phyloP scores from a whole-genome alignment of 1,140 invertebrate genomes.

The Thereuonema tuberculata region DNA sequence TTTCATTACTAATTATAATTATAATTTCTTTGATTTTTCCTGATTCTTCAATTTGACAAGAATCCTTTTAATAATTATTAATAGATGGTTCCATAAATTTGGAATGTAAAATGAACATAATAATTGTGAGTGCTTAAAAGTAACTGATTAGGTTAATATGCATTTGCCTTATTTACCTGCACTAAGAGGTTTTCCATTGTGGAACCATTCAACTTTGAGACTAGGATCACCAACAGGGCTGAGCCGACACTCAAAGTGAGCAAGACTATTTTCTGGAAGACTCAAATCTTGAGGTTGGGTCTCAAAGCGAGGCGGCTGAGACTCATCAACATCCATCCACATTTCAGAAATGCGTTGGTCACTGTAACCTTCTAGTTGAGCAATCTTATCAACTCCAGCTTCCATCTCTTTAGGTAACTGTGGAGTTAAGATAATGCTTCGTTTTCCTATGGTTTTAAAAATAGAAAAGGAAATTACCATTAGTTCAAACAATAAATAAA shows the following conservation, averaged over 20 bases:
- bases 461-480: neutral
- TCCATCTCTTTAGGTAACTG: conserved; percentile 86
- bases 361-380: conserved; percentile 75
- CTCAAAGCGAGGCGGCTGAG: conserved; percentile 82
- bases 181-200: conserved; percentile 79
- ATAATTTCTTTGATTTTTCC: too few species aligned
- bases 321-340: conserved; percentile 44
- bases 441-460: conserved; percentile 41
- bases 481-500: too few species aligned
- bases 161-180: too few species aligned
- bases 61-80: too few species aligned
- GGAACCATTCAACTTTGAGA: conserved; percentile 91
- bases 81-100: too few species aligned
- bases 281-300: conserved; percentile 70
- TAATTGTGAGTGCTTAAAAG: too few species aligned
- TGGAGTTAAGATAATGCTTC: conserved; percentile 79
- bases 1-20: too few species aligned
- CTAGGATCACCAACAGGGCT: conserved; percentile 81
- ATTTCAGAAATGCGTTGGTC: conserved; percentile 34
- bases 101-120: too few species aligned
- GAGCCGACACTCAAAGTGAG: conserved; percentile 82
- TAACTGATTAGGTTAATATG: too few species aligned
- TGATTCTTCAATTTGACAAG: too few species aligned
- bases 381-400: conserved; percentile 82
- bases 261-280: conserved; percentile 73